phyloP scores from a whole-genome alignment of 2,888 invertebrate species.

The Melipona beecheii region DNA sequence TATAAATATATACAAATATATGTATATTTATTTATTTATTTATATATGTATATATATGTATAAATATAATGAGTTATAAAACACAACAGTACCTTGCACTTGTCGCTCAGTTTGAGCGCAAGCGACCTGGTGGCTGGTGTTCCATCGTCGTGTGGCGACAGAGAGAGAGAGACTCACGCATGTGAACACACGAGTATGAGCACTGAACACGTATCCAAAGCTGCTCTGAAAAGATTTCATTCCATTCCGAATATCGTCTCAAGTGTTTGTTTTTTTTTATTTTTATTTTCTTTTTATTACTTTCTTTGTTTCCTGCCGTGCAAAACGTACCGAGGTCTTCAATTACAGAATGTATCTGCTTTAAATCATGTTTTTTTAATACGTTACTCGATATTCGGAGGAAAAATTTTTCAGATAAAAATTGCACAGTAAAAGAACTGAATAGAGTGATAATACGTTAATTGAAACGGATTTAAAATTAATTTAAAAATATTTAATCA shows the following conservation, averaged over 20 bases:
- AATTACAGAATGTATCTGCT: background rate
- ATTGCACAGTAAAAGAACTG: constrained; percentile 33
- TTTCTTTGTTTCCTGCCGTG: background rate
- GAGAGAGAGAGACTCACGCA: constrained; percentile 62
- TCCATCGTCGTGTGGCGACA: constrained; percentile 84
- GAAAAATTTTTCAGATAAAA: constrained; percentile 59
- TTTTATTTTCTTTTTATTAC: background rate
- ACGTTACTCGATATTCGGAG: constrained; percentile 50
- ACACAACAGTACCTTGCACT: constrained; percentile 91
- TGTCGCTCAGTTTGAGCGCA: constrained; percentile 92
- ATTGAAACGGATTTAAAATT: background rate
- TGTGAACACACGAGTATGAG: constrained; percentile 85
- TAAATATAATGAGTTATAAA: constrained; percentile 47
- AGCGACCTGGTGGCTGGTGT: constrained; percentile 87
- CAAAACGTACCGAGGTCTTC: background rate
- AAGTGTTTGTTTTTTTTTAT: constrained; percentile 10
- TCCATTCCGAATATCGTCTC: constrained; percentile 53
- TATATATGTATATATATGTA: background rate
- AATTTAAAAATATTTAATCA: constrained; percentile 4
- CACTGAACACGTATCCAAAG: constrained; percentile 56
- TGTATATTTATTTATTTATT: background rate
- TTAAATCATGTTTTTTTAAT: background rate
- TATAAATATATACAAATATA: constrained; percentile 31
- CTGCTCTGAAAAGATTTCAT: constrained; percentile 58
- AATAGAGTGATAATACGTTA: background rate